phyloP scores from a whole-genome alignment of 2,888 invertebrate genomes.

The Melinaea menophilus region DNA sequence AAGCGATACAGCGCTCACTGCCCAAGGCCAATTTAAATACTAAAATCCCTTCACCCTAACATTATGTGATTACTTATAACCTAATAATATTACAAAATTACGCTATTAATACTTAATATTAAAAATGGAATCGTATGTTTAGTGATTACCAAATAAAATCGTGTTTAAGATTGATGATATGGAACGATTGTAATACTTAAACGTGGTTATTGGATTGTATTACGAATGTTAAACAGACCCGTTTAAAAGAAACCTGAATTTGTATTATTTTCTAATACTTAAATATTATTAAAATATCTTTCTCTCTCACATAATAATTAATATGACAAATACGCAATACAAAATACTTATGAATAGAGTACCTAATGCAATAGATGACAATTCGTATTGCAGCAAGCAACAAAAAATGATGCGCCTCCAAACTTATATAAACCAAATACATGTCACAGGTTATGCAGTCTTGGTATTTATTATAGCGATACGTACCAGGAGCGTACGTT shows the following conservation, averaged over 20 bases:
- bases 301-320: too few species aligned
- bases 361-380: neutral
- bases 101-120: neutral
- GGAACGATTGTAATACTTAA: slow-evolving; percentile 70
- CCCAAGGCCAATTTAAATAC: slow-evolving; percentile 31
- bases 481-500: slow-evolving; percentile 11
- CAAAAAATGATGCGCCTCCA: neutral
- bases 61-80: neutral
- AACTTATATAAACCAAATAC: slow-evolving; percentile 22
- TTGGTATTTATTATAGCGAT: slow-evolving; percentile 18
- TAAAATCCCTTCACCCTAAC: slow-evolving; percentile 22
- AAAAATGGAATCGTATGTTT: slow-evolving; percentile 7
- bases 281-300: slow-evolving; percentile 9
- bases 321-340: too few species aligned
- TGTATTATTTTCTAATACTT: slow-evolving; percentile 19
- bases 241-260: slow-evolving; percentile 28
- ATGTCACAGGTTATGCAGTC: slow-evolving; percentile 20
- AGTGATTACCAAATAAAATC: slow-evolving; percentile 29
- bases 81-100: too few species aligned
- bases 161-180: slow-evolving; percentile 51
- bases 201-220: slow-evolving; percentile 43
- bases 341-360: too few species aligned
- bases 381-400: neutral
- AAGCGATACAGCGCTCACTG: slow-evolving; percentile 33
- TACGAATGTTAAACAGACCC: slow-evolving; percentile 39